Percentiles rank a stretch among this genome's conserved stretches.
These are phyloP conservation scores for Saxicola maurus DNA, from an alignment of 2,797 vertebrate species.

Conservation along the genomic window DNA sequence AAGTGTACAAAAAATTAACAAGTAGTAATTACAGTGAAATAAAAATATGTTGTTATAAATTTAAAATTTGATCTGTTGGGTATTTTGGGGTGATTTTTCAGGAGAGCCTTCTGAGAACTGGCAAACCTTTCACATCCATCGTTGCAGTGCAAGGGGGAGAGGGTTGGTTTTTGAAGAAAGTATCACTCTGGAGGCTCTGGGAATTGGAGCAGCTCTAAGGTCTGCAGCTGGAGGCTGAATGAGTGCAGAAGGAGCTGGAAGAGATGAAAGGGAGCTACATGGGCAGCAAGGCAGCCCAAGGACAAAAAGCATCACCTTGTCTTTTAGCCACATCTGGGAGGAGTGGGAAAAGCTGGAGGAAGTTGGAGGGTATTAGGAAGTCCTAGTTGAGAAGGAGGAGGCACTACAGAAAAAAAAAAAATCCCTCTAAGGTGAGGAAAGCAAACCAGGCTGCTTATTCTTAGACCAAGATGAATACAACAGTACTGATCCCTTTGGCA, in stretches of 20 bases:
- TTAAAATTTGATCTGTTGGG: background rate
- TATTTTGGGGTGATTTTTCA: background rate
- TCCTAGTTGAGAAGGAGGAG: background rate
- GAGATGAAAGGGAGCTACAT: background rate
- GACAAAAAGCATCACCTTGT: accelerated
- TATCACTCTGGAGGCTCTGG: background rate
- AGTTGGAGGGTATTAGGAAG: background rate
- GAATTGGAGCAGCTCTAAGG: background rate
- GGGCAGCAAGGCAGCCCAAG: background rate
- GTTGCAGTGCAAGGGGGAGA: accelerated
- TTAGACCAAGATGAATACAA: background rate
- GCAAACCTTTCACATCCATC: background rate
- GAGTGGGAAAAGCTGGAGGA: background rate
- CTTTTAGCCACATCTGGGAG: background rate
- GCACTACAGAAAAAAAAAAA: background rate
- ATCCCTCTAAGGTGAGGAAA: background rate
- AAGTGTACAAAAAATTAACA: background rate
- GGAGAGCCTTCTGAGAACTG: background rate
- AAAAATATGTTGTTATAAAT: background rate
- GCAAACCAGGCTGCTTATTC: background rate
- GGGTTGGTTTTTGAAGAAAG: background rate
- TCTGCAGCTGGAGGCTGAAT: background rate
- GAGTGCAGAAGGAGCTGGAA: background rate
- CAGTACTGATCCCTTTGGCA: background rate
- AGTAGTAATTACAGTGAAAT: background rate